These are phyloP conservation scores for Phaetusa simplex DNA, from an alignment of 2,113 vertebrate genomes.

Conservation along the genomic window DNA sequence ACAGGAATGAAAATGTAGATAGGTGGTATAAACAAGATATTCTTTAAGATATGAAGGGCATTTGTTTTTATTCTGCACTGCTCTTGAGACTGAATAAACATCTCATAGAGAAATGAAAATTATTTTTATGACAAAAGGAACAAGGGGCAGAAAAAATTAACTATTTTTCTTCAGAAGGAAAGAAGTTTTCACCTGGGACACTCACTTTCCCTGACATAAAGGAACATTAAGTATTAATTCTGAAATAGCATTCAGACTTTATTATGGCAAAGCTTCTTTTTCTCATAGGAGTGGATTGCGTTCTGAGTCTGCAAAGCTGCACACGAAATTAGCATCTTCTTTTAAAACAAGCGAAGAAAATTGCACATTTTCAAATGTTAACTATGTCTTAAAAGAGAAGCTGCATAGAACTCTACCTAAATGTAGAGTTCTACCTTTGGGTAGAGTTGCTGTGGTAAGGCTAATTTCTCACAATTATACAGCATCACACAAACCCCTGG, in stretches of 20 bases:
- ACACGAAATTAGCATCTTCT: background rate
- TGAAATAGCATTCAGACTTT: background rate
- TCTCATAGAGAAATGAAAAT: background rate
- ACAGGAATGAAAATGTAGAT: constrained; percentile 38
- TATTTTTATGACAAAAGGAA: background rate
- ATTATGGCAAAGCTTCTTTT: background rate
- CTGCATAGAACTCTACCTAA: background rate
- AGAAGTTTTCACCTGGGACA: background rate
- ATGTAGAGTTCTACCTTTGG: background rate
- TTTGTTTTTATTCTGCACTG: constrained; percentile 42
- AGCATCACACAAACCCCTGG: background rate
- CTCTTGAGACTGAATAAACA: constrained; percentile 5
- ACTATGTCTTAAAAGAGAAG: background rate
- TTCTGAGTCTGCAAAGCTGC: background rate
- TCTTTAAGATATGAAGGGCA: background rate
- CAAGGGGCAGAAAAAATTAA: background rate
- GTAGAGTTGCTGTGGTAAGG: constrained; percentile 8
- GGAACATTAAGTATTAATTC: constrained; percentile 1
- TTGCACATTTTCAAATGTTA: background rate
- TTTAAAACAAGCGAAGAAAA: background rate
- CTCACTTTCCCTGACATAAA: background rate
- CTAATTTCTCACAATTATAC: constrained; percentile 33
- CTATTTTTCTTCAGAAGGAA: background rate
- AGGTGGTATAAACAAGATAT: constrained; percentile 11
- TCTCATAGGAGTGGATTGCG: background rate